phyloP scores from a whole-genome alignment of 92 coral and sea anemone species.

The Umimayanthus kanabou region DNA sequence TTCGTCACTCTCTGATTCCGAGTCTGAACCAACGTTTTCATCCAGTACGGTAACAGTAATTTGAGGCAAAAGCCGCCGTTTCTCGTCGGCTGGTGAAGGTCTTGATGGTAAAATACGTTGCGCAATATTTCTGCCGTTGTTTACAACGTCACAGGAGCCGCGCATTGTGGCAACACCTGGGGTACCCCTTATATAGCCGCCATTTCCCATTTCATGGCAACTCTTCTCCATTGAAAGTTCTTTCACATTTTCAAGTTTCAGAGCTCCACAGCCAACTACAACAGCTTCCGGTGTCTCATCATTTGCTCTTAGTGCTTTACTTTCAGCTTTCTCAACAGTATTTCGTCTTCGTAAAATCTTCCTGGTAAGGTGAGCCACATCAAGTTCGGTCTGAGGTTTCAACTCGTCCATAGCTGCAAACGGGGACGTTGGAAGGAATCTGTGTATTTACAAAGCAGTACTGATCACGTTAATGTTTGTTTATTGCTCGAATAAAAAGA shows the following conservation, averaged over 20 bases:
- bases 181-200: background rate
- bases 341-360: background rate
- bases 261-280: background rate
- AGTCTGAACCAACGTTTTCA: background rate
- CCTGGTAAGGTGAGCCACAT: background rate
- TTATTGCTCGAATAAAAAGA: background rate
- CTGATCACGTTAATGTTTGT: background rate
- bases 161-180: background rate
- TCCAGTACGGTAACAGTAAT: background rate
- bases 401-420: background rate
- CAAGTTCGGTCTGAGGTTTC: background rate
- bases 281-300: background rate
- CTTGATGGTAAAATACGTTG: background rate
- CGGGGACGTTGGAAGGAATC: background rate
- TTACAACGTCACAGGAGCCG: background rate
- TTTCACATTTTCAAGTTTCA: background rate
- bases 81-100: background rate
- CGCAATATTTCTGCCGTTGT: background rate
- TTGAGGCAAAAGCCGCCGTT: background rate
- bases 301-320: background rate
- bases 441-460: background rate
- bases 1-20: slow-evolving; percentile 2
- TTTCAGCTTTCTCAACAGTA: background rate
- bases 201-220: background rate
- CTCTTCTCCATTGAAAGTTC: background rate